Evolutionary conservation across 92 coral and sea anemone species (phyloP).

Genomic region (Umimayanthus chanpuru): DNA sequence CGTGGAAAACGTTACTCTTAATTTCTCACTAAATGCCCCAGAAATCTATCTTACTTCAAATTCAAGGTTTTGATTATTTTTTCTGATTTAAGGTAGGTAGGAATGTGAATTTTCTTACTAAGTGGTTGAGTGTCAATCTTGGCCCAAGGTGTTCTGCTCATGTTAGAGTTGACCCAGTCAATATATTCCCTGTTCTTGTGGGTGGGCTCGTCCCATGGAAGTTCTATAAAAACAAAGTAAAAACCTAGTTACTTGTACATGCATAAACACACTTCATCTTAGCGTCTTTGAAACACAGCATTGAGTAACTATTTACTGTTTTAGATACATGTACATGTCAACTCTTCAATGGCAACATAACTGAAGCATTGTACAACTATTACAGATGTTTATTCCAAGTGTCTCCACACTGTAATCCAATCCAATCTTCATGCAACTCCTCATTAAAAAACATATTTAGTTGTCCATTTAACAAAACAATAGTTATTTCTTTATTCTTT

Average conservation of each 20-base stretch:
- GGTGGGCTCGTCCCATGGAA: constrained; percentile 98
- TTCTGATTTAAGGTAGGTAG: too few relatives aligned
- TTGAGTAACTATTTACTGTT: background rate
- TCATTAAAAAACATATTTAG: too few relatives aligned
- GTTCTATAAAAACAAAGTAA: constrained; percentile 53
- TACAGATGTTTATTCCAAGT: too few relatives aligned
- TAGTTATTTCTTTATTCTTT: too few relatives aligned
- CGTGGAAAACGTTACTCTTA: too few relatives aligned
- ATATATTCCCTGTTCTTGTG: constrained; percentile 70
- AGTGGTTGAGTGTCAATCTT: constrained; percentile 86
- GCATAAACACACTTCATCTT: background rate
- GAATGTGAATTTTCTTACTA: constrained; percentile 48
- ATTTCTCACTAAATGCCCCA: too few relatives aligned
- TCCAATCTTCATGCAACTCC: too few relatives aligned
- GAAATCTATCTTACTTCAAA: background rate
- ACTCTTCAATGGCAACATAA: background rate
- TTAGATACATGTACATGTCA: background rate
- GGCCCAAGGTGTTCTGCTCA: constrained; percentile 89
- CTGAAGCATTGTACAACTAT: too few relatives aligned
- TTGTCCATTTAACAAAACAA: too few relatives aligned
- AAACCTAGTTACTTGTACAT: too few relatives aligned
- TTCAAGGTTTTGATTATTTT: too few relatives aligned
- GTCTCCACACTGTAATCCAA: too few relatives aligned
- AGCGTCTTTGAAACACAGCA: background rate
- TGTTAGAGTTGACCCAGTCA: constrained; percentile 72